phyloP scores from a whole-genome alignment of 2,797 vertebrate genomes.

The Melopsittacus undulatus region DNA sequence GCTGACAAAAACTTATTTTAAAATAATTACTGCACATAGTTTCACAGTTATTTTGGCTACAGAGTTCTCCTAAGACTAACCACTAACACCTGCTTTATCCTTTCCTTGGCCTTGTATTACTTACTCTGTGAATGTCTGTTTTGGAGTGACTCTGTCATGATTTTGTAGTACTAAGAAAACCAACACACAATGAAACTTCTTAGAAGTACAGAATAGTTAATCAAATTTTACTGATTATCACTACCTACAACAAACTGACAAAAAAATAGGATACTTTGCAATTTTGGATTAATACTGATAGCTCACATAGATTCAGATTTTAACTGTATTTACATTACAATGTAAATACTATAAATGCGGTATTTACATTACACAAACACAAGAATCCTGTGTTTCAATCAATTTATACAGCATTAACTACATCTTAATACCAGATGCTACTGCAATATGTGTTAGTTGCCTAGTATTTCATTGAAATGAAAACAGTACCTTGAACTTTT shows the following conservation, averaged over 20 bases:
- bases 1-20: not conserved
- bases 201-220: not conserved
- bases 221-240: not conserved
- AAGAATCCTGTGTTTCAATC: not conserved
- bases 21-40: not conserved
- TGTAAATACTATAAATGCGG: not conserved
- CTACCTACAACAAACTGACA: not conserved
- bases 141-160: not conserved
- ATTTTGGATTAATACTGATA: not conserved
- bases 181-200: not conserved
- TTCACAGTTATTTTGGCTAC: not conserved
- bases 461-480: not conserved
- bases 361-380: not conserved
- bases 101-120: not conserved
- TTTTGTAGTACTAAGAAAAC: not conserved
- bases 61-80: not conserved
- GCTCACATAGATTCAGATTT: not conserved
- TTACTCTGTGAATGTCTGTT: not conserved
- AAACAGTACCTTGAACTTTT: not conserved
- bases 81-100: not conserved
- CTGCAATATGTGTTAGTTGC: not conserved
- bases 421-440: not conserved
- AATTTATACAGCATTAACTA: not conserved
- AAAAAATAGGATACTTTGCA: not conserved
- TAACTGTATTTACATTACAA: not conserved